Percentiles rank a stretch among this genome's conserved stretches.
These are phyloP conservation scores for Zaprionus gabonicus DNA, from an alignment of 1,140 invertebrate genomes.

Conservation along the genomic window DNA sequence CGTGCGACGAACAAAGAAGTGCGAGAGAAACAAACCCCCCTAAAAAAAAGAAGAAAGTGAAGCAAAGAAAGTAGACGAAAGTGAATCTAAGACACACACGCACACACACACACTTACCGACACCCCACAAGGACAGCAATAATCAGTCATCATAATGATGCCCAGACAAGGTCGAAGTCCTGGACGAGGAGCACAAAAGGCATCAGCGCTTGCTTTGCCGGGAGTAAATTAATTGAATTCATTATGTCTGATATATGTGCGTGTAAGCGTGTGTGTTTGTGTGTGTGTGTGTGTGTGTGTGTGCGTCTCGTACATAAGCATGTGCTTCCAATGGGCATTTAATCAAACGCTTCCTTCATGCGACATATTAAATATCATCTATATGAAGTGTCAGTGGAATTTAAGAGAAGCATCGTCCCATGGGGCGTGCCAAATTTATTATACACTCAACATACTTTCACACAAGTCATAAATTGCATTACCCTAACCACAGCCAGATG, in stretches of 20 bases:
- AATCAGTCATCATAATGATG: conserved; percentile 80
- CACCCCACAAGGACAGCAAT: conserved; percentile 45
- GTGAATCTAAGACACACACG: conserved; percentile 47
- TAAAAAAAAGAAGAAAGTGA: neutral
- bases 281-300: conserved; percentile 13
- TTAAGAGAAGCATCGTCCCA: conserved; percentile 20
- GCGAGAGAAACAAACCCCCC: neutral
- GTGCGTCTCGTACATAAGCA: conserved; percentile 33
- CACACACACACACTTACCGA: conserved; percentile 15
- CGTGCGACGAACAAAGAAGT: conserved; percentile 62
- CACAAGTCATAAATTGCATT: neutral
- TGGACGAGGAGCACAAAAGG: conserved; percentile 16
- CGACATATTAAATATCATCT: conserved; percentile 37
- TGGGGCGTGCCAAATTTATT: conserved; percentile 25
- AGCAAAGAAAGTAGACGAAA: conserved; percentile 16
- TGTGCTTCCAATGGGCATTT: conserved; percentile 63
- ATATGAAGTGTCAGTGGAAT: conserved; percentile 24
- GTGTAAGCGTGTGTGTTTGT: conserved; percentile 27
- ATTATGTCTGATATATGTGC: conserved; percentile 71
- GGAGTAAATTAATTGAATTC: conserved; percentile 80
- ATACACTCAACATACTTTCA: conserved; percentile 6
- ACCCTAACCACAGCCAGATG: neutral
- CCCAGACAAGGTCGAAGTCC: conserved; percentile 58
- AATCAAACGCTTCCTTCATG: conserved; percentile 54
- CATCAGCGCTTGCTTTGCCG: conserved; percentile 49